phyloP scores from a whole-genome alignment of 2,888 invertebrate genomes.

The Ennomos erosarius region DNA sequence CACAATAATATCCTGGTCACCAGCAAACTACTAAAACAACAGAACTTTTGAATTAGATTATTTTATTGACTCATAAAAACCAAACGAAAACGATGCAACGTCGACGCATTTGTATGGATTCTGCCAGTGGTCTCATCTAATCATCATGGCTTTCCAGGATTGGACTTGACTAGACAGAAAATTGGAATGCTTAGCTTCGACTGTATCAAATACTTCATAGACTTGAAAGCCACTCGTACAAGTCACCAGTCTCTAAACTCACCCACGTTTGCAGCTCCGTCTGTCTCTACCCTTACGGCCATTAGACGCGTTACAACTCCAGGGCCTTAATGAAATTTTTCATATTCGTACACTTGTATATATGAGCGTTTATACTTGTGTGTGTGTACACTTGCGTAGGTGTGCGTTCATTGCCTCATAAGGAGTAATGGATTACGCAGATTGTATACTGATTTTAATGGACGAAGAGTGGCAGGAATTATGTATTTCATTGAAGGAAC shows the following conservation, averaged over 20 bases:
- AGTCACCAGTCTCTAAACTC: not conserved
- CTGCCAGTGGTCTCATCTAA: no score
- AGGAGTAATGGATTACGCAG: slow-evolving; percentile 38
- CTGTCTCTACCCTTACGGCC: slow-evolving; percentile 20
- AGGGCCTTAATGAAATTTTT: slow-evolving; percentile 42
- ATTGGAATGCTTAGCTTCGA: not conserved
- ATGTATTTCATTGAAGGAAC: no score
- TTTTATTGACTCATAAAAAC: no score
- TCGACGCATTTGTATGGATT: no score
- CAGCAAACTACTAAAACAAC: no score
- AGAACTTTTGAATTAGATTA: no score
- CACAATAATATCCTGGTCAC: no score
- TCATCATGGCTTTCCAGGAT: no score
- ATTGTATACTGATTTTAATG: slow-evolving; percentile 29
- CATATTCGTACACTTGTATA: slow-evolving; percentile 24
- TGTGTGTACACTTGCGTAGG: not conserved
- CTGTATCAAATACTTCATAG: not conserved
- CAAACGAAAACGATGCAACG: no score
- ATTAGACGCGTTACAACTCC: slow-evolving; percentile 34
- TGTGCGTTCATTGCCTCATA: slow-evolving; percentile 22
- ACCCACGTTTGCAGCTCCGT: not conserved
- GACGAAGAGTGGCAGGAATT: slow-evolving; percentile 2
- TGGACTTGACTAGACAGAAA: not conserved
- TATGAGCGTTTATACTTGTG: not conserved
- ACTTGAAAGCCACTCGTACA: not conserved